A percentile compares a stretch with the other conserved stretches of the same genome.
Conservation (phyloP, 2,113 vertebrate species). For the Trochalopteron elliotii region DNA sequence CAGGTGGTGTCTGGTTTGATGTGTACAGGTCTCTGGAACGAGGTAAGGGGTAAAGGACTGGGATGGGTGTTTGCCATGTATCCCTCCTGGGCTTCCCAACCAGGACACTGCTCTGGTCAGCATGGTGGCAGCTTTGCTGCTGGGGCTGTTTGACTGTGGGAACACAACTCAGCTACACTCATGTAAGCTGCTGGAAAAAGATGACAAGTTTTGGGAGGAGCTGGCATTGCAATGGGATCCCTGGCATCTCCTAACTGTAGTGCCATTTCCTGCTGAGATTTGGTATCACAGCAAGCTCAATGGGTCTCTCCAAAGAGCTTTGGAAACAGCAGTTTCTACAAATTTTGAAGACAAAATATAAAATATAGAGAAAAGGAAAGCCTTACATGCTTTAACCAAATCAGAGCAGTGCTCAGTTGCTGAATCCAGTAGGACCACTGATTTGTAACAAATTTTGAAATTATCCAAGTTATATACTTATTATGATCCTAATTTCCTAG, state of each 20-base stretch:
- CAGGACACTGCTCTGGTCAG: not conserved
- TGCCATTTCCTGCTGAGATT: not conserved
- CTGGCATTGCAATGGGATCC: not conserved
- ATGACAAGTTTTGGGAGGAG: not conserved
- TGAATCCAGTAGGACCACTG: not conserved
- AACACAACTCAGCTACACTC: no score
- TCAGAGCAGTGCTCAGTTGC: not conserved
- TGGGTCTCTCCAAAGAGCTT: not conserved
- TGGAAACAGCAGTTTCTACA: not conserved
- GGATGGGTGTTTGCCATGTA: rapidly evolving
- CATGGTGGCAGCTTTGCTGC: rapidly evolving
- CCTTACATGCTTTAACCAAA: not conserved
- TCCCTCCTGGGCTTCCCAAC: not conserved
- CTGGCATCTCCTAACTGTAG: not conserved
- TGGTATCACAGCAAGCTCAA: not conserved
- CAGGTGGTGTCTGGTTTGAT: not conserved
- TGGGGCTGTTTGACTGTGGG: not conserved
- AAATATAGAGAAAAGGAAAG: not conserved
- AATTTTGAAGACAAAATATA: not conserved
- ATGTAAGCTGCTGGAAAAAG: not conserved
- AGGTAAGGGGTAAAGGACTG: not conserved
- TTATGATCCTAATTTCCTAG: not conserved
- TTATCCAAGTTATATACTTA: not conserved
- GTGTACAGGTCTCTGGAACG: rapidly evolving
- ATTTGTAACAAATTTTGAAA: not conserved